Percentiles rank a stretch among this genome's conserved stretches.
phyloP scores from a whole-genome alignment of 2,797 vertebrate genomes.

The Neostethus bicornis region DNA sequence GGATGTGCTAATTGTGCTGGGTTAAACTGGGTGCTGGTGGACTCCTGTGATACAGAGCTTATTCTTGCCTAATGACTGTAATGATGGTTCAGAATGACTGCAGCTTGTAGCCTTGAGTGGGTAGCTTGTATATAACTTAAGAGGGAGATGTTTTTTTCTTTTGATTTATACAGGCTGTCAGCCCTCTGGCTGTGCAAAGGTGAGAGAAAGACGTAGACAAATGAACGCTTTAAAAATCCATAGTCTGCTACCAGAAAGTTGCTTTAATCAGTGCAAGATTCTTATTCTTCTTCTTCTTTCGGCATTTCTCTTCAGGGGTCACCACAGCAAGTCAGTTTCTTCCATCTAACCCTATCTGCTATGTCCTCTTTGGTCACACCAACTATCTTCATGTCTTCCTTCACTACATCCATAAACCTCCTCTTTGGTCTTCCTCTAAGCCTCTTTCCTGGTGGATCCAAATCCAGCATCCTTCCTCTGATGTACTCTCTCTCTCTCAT shows the following conservation, averaged over 20 bases:
- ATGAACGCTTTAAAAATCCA: conserved; percentile 11
- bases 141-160: conserved; percentile 35
- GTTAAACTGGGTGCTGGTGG: conserved; percentile 78
- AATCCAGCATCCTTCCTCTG: too few species aligned
- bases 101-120: conserved; percentile 54
- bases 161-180: conserved; percentile 30
- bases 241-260: conserved; percentile 9
- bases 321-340: too few species aligned
- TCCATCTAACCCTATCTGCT: too few species aligned
- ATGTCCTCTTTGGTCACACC: too few species aligned
- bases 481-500: too few species aligned
- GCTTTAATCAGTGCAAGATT: background rate
- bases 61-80: conserved; percentile 78
- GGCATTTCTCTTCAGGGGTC: too few species aligned
- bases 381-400: too few species aligned
- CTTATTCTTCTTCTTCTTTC: too few species aligned
- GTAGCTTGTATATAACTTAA: conserved; percentile 40
- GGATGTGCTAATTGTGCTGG: conserved; percentile 82
- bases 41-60: conserved; percentile 78
- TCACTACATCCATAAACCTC: too few species aligned
- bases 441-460: too few species aligned
- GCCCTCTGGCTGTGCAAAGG: conserved; percentile 17
- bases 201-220: conserved; percentile 6
- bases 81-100: conserved; percentile 68
- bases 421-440: too few species aligned